Evolutionary conservation across 1,140 invertebrate species (phyloP).

Genomic region (Pogonus chalceus): DNA sequence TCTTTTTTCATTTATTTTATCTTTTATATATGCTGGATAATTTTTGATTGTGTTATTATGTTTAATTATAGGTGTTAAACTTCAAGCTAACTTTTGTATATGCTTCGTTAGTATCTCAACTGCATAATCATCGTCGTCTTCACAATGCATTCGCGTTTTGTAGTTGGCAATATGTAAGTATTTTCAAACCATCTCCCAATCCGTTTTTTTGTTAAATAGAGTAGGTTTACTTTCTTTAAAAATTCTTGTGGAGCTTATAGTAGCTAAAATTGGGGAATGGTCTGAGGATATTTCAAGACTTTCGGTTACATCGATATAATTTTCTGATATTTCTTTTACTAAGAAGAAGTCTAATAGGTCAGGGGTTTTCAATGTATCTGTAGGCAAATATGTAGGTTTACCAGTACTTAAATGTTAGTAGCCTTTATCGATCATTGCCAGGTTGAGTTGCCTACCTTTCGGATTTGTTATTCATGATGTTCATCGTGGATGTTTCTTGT

Average conservation of each 20-base stretch:
- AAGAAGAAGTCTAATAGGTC: conserved; percentile 1
- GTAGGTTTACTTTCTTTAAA: background rate
- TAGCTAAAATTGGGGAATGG: background rate
- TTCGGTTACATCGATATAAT: background rate
- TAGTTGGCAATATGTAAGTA: no score
- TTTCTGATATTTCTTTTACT: background rate
- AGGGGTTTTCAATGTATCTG: background rate
- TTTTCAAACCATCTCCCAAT: no score
- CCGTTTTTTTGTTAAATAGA: background rate
- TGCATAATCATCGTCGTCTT: no score
- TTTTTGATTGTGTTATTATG: no score
- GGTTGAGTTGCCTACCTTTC: background rate
- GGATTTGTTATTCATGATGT: background rate
- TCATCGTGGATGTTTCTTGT: conserved; percentile 27
- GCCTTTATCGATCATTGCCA: background rate
- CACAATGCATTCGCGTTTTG: no score
- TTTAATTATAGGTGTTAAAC: no score
- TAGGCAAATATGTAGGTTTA: background rate
- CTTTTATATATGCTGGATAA: no score
- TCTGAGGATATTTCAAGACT: background rate
- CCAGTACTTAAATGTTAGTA: background rate
- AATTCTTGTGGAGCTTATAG: background rate
- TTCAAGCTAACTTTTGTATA: no score
- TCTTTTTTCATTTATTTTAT: no score
- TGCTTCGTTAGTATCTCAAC: no score